Evolutionary conservation across 1,140 invertebrate genomes (phyloP).

Genomic region (Drosophila sturtevanti): DNA sequence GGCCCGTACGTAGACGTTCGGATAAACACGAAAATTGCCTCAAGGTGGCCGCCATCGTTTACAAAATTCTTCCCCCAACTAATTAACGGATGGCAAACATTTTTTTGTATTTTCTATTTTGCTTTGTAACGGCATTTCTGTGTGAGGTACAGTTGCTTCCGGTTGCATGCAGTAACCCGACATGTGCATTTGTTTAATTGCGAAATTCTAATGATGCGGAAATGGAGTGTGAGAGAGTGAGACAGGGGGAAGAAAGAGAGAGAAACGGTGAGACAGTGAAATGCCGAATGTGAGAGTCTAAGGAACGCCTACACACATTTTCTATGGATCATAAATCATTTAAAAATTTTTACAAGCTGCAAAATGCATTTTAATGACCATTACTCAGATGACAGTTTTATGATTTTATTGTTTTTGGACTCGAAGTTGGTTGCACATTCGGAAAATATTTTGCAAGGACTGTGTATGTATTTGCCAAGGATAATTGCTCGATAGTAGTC

Average conservation of each 20-base stretch:
- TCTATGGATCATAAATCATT: constrained; percentile 18
- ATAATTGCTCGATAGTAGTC: not conserved
- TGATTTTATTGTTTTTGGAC: constrained; percentile 52
- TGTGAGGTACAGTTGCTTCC: constrained; percentile 9
- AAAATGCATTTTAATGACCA: constrained; percentile 23
- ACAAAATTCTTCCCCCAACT: constrained; percentile 20
- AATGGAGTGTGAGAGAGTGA: constrained; percentile 18
- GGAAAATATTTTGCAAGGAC: constrained; percentile 28
- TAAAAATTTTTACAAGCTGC: constrained; percentile 22
- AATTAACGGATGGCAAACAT: constrained; percentile 39
- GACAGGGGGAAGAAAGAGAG: not conserved
- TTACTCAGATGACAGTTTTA: constrained; percentile 60
- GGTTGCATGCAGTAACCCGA: constrained; percentile 15
- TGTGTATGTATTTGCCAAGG: not conserved
- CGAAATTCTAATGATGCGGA: constrained; percentile 63
- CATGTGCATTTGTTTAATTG: constrained; percentile 67
- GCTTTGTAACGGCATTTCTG: constrained; percentile 12
- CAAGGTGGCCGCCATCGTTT: constrained; percentile 3
- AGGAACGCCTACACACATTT: not conserved
- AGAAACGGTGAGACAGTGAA: not conserved
- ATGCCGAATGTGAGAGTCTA: not conserved
- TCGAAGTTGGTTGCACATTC: constrained; percentile 8
- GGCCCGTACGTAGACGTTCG: not conserved
- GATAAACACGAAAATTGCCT: not conserved
- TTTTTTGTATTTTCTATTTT: not conserved